Percentiles rank a stretch among this genome's conserved stretches.
Evolutionary conservation across 2,797 vertebrate species (phyloP).

Genomic region (Epinephelus awoara): DNA sequence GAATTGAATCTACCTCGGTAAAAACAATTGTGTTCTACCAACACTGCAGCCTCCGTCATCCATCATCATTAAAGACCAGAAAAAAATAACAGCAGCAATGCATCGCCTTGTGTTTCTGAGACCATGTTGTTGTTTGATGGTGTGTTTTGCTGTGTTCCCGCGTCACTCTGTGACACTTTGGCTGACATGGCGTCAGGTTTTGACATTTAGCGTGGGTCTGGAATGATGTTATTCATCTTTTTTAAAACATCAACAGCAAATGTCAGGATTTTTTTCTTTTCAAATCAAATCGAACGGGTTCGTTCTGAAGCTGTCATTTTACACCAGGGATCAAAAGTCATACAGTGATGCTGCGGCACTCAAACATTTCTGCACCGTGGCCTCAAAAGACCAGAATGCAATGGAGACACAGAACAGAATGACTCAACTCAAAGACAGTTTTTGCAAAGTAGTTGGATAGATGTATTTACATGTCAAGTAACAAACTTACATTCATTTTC

Average conservation of each 20-base stretch:
- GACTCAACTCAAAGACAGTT: neutral
- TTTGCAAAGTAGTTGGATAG: neutral
- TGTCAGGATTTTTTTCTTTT: neutral
- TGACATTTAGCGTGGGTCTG: conserved; percentile 40
- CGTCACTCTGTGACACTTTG: conserved; percentile 12
- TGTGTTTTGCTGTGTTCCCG: conserved; percentile 16
- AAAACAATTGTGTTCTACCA: conserved; percentile 33
- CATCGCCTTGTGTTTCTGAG: conserved; percentile 2
- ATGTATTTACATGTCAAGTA: neutral
- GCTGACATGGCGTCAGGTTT: conserved; percentile 4
- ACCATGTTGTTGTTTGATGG: conserved; percentile 30
- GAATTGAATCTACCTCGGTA: conserved; percentile 13
- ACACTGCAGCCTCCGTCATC: conserved; percentile 37
- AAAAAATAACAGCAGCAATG: conserved; percentile 25
- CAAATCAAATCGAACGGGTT: neutral
- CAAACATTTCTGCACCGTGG: neutral
- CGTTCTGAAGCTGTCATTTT: conserved; percentile 19
- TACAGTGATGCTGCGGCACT: neutral
- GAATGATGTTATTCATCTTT: conserved; percentile 18
- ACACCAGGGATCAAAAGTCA: neutral
- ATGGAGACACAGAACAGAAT: neutral
- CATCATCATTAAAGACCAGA: conserved; percentile 52
- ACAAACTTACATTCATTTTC: neutral
- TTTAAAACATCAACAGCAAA: conserved; percentile 28
- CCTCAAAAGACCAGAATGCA: conserved; percentile 14